Base-by-base conservation (phyloP, 2,888 invertebrate species). In the Myopa tessellatipennis region DNA sequence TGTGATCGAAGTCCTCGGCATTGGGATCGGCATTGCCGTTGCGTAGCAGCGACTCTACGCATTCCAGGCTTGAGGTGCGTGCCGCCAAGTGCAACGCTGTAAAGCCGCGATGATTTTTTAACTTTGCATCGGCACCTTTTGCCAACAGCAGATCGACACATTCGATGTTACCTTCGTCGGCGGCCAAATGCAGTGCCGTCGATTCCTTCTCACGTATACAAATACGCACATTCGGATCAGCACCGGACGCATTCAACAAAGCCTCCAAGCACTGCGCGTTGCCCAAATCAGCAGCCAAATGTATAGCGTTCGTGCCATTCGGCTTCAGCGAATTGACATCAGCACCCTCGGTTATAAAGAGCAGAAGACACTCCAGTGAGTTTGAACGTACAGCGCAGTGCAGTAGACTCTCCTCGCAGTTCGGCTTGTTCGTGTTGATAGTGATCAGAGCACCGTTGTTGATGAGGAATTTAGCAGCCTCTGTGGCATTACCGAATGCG, bases 371-470 rank as follows among this genome's bases (percentile, higher is more conserved):
- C 82, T 95, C 95, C n/a, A 93, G 90, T 0, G 95, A 93, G 88
- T 95, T 94, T n/a, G 95, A 94, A 77, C 95, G 91, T 2, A 96
- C 95, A 0, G 97, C 96, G 84, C 95, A 94, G 88, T 97, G 96
- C 38, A 97, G 90, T 60, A 95, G 91, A 38, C 94, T 94, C 84
- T 95, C 95, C 85, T 94, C 94, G 84, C 92, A 92, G 84, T 93
- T 92, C n/a, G 88, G 90, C 6, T 92, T 92, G 82, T 91, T 93
- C 38, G 92, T 93, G 63, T 94, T 92, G 77, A 93, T 90, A 80
- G 92, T 91, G 70, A 95, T 92, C 79, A 92, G 91, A 74, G 95
- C 93, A 34, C 94, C 94, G 80, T 92, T 92, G 80, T 92, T 92
- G 80, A 96, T 91, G 79, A 97, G 91, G 85, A 95, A 92, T 88